Evolutionary conservation across 1,140 invertebrate genomes (phyloP).

Genomic region (Neodiprion fabricii): DNA sequence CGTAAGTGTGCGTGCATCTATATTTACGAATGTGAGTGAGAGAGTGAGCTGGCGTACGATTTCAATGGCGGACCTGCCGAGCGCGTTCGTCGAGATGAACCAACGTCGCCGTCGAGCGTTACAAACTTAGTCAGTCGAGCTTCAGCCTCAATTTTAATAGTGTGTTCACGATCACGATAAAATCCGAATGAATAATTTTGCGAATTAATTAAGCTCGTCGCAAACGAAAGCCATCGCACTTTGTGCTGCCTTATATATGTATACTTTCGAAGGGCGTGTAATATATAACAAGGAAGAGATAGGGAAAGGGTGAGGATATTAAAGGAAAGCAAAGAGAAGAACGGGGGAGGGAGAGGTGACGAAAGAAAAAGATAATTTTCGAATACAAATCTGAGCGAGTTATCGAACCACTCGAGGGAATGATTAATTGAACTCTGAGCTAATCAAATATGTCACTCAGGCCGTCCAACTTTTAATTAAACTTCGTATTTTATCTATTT

Average conservation of each 20-base stretch:
- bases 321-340: not conserved
- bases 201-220: conserved; percentile 12
- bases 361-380: conserved; percentile 16
- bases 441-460: conserved; percentile 64
- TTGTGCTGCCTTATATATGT: conserved; percentile 19
- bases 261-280: no score
- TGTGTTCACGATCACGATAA: not conserved
- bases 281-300: no score
- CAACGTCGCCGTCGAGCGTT: not conserved
- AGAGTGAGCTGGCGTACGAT: no score
- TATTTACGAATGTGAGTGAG: no score
- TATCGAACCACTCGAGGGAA: conserved; percentile 47
- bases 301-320: not conserved
- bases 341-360: not conserved
- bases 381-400: conserved; percentile 52
- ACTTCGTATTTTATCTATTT: conserved; percentile 64
- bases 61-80: not conserved
- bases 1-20: no score
- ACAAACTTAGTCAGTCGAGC: not conserved
- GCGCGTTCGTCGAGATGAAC: not conserved
- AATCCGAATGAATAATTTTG: conserved; percentile 9
- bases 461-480: conserved; percentile 62
- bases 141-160: not conserved
- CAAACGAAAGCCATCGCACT: conserved; percentile 23
- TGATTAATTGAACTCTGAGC: conserved; percentile 64